Base-by-base conservation (phyloP, 2,888 invertebrate genomes). In the Monopis laevigella region DNA sequence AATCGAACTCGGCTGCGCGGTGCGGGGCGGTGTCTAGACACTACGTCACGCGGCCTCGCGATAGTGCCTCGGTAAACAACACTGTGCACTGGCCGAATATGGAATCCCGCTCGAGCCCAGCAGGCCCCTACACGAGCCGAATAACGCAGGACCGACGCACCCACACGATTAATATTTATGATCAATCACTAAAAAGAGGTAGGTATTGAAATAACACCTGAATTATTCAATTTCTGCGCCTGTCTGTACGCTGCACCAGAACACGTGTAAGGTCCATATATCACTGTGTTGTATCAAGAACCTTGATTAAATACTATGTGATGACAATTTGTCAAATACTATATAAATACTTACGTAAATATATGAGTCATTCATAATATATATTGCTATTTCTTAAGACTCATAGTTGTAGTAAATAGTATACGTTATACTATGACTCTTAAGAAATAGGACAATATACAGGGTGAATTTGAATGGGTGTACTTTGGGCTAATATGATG, bases 31-130 rank as follows among this genome's bases (percentile, higher is more conserved):
- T 69, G 78, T 78, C 78, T 78, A 78, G 78, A 78, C 78, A 70
- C 78, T 77, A 82, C 81, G 83, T 83, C 82, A 82, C 82, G 65
- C 83, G 84, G 82, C 82, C 82, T 72, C 83, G 82, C 74, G 82
- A 80, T 82, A 82, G 70, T 71, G 81, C 81, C 78, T 75, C 75
- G 74, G 75, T 77, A 78, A 78, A 78, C 78, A 78, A 77, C 74
- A 68, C 65, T 77, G 77, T 78, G 73, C 75, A 75, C 72, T 78
- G 78, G 75, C 78, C 78, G 77, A 75, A 77, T 75, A 78, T 71
- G 75, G 78, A 72, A 75, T 44, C 68, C 66, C 68, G 62, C 58
- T 59, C 59, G 62, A 59, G 41, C 34, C 27, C 17, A 18, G 41
- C 62, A 59, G 59, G 68, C 63, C 64, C 61, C 57, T 53, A 58